Conservation (phyloP, 2,797 vertebrate species). For the Coreius guichenoti region DNA sequence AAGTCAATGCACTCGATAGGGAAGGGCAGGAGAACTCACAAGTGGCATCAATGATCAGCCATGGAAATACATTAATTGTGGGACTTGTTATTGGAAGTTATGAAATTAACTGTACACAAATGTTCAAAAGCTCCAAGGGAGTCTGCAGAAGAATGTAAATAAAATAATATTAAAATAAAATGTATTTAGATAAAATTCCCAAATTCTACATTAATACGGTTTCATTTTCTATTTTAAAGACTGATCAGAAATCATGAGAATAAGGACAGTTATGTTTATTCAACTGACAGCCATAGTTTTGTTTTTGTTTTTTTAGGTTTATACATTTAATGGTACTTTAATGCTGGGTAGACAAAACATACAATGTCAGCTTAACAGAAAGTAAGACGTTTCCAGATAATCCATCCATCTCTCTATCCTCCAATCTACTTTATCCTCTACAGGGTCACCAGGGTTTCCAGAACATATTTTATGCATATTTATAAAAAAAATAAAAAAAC, state of each 20-base stretch:
- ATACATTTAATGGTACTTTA: neutral
- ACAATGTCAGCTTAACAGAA: neutral
- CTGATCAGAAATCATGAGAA: neutral
- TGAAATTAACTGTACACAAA: neutral
- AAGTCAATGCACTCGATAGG: neutral
- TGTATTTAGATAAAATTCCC: neutral
- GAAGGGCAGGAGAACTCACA: neutral
- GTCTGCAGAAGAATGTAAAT: neutral
- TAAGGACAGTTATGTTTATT: too few species aligned
- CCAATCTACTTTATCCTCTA: too few species aligned
- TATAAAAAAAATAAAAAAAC: neutral
- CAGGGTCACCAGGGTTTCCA: too few species aligned
- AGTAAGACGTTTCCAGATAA: neutral
- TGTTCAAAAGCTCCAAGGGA: neutral
- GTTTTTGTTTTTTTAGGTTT: neutral
- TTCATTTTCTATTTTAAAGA: neutral
- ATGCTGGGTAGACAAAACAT: neutral
- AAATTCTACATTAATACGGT: neutral
- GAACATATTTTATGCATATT: neutral
- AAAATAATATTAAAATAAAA: neutral
- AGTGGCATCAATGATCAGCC: neutral
- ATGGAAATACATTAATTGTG: neutral
- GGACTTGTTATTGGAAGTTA: neutral
- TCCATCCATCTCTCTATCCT: too few species aligned
- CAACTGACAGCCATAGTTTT: neutral